Conservation (phyloP, 1,140 invertebrate species). For the Monochamus saltuarius region DNA sequence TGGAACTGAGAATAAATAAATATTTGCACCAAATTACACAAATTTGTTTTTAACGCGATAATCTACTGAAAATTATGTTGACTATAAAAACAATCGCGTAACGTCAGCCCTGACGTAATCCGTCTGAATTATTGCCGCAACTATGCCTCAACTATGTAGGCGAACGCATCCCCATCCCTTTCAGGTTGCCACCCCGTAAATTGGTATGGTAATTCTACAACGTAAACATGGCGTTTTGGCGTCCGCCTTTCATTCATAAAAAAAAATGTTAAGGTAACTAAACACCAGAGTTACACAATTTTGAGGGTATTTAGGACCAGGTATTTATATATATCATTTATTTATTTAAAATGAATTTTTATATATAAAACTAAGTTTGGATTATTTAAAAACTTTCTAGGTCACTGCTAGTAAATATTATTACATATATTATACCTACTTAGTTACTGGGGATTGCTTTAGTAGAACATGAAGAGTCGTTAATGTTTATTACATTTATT, state of each 20-base stretch:
- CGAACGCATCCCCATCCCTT: too few species aligned
- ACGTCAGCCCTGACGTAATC: too few species aligned
- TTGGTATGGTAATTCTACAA: too few species aligned
- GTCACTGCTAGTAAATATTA: background rate
- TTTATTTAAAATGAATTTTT: background rate
- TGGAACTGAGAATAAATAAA: too few species aligned
- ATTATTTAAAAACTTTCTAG: background rate
- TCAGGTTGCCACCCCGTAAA: too few species aligned
- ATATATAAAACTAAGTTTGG: conserved; percentile 2
- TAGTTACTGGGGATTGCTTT: background rate
- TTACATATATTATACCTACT: background rate
- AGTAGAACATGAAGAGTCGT: background rate
- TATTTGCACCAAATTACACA: too few species aligned
- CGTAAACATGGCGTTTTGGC: conserved; percentile 39
- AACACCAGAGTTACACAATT: background rate
- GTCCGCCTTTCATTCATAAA: conserved; percentile 26
- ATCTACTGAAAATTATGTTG: too few species aligned
- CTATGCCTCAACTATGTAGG: too few species aligned
- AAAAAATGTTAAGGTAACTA: too few species aligned
- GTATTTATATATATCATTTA: conserved; percentile 1
- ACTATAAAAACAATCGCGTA: too few species aligned
- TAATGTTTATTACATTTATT: background rate
- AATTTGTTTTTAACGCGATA: too few species aligned
- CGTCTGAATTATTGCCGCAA: too few species aligned
- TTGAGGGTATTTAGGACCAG: background rate